Conservation (phyloP, 2,888 invertebrate species). For the Romanomermis culicivorax region DNA sequence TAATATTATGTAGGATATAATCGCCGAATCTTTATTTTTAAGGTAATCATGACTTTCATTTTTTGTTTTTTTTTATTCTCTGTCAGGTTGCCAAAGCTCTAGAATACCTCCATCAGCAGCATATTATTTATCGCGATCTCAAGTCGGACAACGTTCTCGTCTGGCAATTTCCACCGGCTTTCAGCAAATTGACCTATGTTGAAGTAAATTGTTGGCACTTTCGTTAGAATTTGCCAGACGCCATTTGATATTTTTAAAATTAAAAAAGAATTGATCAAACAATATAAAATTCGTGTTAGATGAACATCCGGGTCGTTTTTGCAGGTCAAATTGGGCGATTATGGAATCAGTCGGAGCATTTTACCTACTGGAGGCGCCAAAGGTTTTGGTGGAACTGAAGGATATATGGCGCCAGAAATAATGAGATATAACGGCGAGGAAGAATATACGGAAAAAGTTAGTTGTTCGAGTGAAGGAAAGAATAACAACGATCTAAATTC, state of each 20-base stretch:
- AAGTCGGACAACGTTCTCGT: constrained; percentile 93
- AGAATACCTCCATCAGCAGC: constrained; percentile 74
- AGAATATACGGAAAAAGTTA: constrained; percentile 84
- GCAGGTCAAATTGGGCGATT: constrained; percentile 75
- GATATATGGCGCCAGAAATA: constrained; percentile 98
- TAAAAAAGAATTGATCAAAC: too few relatives aligned
- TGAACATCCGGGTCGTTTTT: background rate
- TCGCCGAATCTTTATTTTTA: constrained; percentile 11
- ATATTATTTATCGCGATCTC: constrained; percentile 71
- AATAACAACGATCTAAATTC: too few relatives aligned
- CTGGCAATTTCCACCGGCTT: constrained; percentile 77
- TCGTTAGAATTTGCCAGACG: too few relatives aligned
- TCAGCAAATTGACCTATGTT: constrained; percentile 22
- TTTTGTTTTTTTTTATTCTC: constrained; percentile 15
- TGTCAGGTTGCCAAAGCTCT: constrained; percentile 74
- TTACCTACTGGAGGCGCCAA: constrained; percentile 42
- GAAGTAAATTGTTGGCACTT: constrained; percentile 7
- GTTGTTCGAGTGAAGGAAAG: too few relatives aligned
- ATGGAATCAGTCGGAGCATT: constrained; percentile 38
- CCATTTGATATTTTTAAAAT: too few relatives aligned
- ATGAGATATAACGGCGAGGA: constrained; percentile 94
- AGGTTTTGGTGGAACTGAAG: constrained; percentile 94
- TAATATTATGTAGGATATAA: too few relatives aligned
- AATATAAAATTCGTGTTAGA: background rate
- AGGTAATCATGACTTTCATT: background rate